Evolutionary conservation across 35 echinoderm and acorn worm species (phyloP).

Genomic region (Apostichopus parvimensis): DNA sequence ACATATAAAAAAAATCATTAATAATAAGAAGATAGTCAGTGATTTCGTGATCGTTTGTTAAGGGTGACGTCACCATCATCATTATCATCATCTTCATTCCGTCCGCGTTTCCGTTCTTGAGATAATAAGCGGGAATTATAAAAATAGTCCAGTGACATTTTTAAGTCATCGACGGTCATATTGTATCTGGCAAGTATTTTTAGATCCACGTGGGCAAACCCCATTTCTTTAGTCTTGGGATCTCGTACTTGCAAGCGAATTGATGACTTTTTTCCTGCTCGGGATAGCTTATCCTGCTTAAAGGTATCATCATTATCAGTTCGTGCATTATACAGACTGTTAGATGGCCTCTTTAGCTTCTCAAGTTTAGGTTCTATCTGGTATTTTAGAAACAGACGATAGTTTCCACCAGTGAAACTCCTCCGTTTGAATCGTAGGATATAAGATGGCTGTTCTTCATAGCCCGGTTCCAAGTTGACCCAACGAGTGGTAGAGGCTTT

Average conservation of each 20-base stretch:
- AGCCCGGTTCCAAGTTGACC: not conserved
- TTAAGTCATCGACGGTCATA: not conserved
- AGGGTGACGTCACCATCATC: not conserved
- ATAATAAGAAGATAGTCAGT: not conserved
- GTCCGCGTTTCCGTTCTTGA: not conserved
- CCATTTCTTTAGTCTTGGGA: not conserved
- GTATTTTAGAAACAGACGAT: not conserved
- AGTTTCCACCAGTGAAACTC: not conserved
- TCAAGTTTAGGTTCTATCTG: not conserved
- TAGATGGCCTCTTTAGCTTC: not conserved
- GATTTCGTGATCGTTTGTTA: not conserved
- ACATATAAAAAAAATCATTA: no score
- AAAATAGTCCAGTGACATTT: not conserved
- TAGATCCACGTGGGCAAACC: not conserved
- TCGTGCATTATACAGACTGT: constrained; percentile 4
- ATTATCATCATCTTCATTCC: not conserved
- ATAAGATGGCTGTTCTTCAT: not conserved
- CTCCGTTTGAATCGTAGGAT: not conserved
- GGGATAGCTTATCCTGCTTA: not conserved
- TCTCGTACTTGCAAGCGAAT: not conserved
- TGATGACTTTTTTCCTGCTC: not conserved
- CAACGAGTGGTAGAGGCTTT: constrained; percentile 6
- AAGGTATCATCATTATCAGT: not conserved
- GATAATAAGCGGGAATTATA: not conserved
- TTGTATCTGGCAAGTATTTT: not conserved